Evolutionary conservation across 2,113 vertebrate species (phyloP).

Genomic region (Macquaria ambigua): DNA sequence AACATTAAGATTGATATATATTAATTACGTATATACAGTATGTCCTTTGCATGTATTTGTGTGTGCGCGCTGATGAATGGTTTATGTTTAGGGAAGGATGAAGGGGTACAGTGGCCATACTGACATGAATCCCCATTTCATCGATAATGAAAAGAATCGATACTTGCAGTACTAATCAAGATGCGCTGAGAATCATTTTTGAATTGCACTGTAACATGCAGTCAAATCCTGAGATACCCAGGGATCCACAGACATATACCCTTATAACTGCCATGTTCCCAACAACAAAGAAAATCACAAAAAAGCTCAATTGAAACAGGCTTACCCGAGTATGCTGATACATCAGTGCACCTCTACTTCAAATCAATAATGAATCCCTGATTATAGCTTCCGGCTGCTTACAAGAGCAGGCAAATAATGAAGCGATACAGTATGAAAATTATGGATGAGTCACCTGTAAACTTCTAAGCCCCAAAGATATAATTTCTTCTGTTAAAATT

Average conservation of each 20-base stretch:
- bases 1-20: no score
- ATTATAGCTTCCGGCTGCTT: constrained; percentile 17
- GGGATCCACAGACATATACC: not conserved
- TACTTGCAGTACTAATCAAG: not conserved
- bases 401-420: not conserved
- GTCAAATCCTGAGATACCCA: not conserved
- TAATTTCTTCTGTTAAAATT: not conserved
- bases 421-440: not conserved
- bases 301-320: not conserved
- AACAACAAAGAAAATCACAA: not conserved
- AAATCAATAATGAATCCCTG: constrained; percentile 34
- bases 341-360: not conserved
- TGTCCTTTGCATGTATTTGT: no score
- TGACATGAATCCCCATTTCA: no score
- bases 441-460: constrained; percentile 13
- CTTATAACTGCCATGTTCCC: not conserved
- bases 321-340: not conserved
- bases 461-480: not conserved
- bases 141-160: not conserved
- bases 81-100: no score
- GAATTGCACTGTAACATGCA: not conserved
- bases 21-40: no score
- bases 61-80: no score
- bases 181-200: not conserved
- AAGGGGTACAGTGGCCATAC: no score